Evolutionary conservation across 2,113 vertebrate species (phyloP), one percentile per base, ranked within the genome.

Genomic region (Channa maculata): DNA sequence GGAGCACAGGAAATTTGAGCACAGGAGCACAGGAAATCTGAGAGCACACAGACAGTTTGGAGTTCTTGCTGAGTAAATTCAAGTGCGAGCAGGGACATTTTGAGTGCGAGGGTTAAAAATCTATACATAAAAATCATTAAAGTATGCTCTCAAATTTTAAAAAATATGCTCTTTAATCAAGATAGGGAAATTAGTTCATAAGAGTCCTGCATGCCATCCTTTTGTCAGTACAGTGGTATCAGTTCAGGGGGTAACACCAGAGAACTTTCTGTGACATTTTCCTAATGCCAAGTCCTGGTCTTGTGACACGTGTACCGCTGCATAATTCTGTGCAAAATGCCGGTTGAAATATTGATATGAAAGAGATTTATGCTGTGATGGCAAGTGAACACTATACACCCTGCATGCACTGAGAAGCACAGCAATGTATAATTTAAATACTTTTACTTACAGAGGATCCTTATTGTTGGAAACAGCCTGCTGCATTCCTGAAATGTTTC

Each of bases 231-330:
- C 34, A 2, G 65, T 45, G 60, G 71, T 70, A 51, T 84, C 48
- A 70, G 46, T 57, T 76, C 36, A 24, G 51, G 55, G 24, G 33
- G 9, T 66, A 83, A 69, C 61, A 82, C 67, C 50, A 39, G 54
- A 83, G 65, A 66, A 57, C 36, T 88, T 89, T 83, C 81, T 79
- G 73, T 69, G 53, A 69, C 72, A 80, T 52, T 49, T 39, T 62
- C 33, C 24, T 24, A 24, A 24, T 24, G 24, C 24, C 44, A 46
- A 34, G 12, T 13, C 4, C 33, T 69, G 80, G 83, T 45, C 37
- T 11, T 11, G 9, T 44, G 72, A 71, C 76, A 71, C n/a, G 41
- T 45, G 70, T 7, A 58, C 24, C 6, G 49, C 60, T 48, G 69
- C 65, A 55, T 39, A 13, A 70, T 60, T 24, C 13, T 34, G 41